Base-by-base conservation (phyloP, 2,888 invertebrate species). In the Catocala fraxini region DNA sequence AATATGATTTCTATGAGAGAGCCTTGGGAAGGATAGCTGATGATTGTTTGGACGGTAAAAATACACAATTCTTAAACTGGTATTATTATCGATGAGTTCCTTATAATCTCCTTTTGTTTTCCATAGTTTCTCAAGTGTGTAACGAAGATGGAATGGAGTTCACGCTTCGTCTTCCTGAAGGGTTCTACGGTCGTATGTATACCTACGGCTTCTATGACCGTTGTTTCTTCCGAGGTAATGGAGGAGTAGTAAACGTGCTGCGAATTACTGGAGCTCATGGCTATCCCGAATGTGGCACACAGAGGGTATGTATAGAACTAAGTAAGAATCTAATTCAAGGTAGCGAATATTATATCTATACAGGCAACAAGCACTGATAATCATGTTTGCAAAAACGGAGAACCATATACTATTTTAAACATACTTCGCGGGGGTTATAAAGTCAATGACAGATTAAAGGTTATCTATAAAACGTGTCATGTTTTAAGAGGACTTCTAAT, bases 81-180 rank as follows among this genome's bases (percentile, higher is more conserved):
- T n/a, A 10, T 11, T 43, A 0, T 3, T 43, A 43, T 43, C n/a
- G 10, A 43, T 5, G 10, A n/a, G 43, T n/a, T 43, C 0, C n/a
- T n/a, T n/a, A 46, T 10, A 35, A n/a, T 6, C 33, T 46, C 33
- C 45, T 6, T 10, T 46, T 41, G 49, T 12, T 43, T 70, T 67
- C 82, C 87, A 77, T 80, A 98, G 98, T 98, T 56, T 97, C 97
- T 56, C 98, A 98, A 95, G 96, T 97, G 0, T 98, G 98, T 88
- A 98, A 97, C 81, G 98, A 98, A 91, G 98, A 98, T 84, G 98
- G 98, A 0, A 98, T 98, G 98, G 98, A 98, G 86, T 98, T 98
- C 84, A 98, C 98, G 0, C 93, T 98, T 56, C 95, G 97, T 65
- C 97, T 98, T 0, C 97, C 98, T 0, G 98, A 98, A 95, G 97